Evolutionary conservation across 2,797 vertebrate genomes (phyloP).

Genomic region (Eulemur albifrons): DNA sequence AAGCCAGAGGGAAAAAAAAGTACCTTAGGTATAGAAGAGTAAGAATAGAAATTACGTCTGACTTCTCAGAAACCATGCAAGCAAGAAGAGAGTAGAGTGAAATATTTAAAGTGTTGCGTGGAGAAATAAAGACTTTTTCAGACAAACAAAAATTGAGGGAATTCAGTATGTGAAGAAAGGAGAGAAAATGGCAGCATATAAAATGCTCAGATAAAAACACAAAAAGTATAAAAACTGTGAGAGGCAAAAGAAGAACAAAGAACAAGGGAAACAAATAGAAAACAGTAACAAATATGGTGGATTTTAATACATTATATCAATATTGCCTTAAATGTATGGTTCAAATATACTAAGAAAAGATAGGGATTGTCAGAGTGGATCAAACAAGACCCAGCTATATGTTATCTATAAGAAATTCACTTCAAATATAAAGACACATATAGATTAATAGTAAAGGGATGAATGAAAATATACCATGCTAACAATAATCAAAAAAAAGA

Average conservation of each 20-base stretch:
- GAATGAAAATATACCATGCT: neutral
- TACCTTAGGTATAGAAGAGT: too few species aligned
- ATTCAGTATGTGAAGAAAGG: neutral
- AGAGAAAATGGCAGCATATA: neutral
- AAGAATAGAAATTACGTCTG: too few species aligned
- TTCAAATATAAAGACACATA: neutral
- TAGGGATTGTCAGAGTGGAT: neutral
- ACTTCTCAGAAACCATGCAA: too few species aligned
- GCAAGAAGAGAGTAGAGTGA: too few species aligned
- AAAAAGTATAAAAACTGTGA: neutral
- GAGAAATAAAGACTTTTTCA: too few species aligned
- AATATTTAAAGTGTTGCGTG: too few species aligned
- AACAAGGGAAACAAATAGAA: neutral
- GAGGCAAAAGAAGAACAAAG: neutral
- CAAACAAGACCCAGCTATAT: neutral
- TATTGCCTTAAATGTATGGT: neutral
- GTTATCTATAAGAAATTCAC: too few species aligned
- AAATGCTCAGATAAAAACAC: neutral
- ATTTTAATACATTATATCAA: neutral
- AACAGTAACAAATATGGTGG: neutral
- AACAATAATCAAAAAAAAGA: too few species aligned
- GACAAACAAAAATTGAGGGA: too few species aligned
- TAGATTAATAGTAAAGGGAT: neutral
- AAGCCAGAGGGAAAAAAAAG: too few species aligned
- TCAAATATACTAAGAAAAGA: neutral